These are phyloP conservation scores for Cyclopterus lumpus DNA, from an alignment of 2,797 vertebrate species.

Conservation along the genomic window DNA sequence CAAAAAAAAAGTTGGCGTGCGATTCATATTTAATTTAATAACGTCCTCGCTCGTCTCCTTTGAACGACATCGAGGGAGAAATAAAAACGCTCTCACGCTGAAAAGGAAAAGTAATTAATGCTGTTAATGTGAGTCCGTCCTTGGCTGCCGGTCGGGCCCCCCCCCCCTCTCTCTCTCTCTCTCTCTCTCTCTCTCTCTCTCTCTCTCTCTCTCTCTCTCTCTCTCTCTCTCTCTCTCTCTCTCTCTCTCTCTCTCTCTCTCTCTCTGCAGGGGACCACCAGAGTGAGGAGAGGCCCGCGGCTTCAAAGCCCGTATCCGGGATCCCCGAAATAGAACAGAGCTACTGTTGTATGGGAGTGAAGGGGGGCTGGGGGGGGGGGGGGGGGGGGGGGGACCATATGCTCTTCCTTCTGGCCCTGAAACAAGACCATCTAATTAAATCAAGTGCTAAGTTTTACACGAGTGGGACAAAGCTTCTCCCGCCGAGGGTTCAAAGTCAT, in stretches of 20 bases:
- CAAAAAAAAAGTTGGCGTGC: neutral
- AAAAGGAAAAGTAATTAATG: slow-evolving; percentile 63
- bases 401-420: slow-evolving; percentile 75
- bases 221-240: slow-evolving; percentile 67
- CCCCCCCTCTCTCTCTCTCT: slow-evolving; percentile 70
- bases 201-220: slow-evolving; percentile 63
- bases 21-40: neutral
- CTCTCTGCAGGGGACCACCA: slow-evolving; percentile 56
- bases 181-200: slow-evolving; percentile 60
- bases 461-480: slow-evolving; percentile 67
- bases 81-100: slow-evolving; percentile 21
- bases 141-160: slow-evolving; percentile 63
- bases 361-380: neutral
- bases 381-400: slow-evolving; percentile 68
- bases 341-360: slow-evolving; percentile 55
- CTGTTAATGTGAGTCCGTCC: slow-evolving; percentile 55
- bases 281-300: slow-evolving; percentile 51
- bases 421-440: slow-evolving; percentile 77
- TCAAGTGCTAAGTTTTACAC: slow-evolving; percentile 72
- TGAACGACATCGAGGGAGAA: slow-evolving; percentile 47
- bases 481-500: slow-evolving; percentile 57
- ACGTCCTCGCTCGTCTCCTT: slow-evolving; percentile 62
- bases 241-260: slow-evolving; percentile 66
- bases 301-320: slow-evolving; percentile 63
- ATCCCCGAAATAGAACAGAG: slow-evolving; percentile 76